These are phyloP conservation scores for Passer montanus DNA, from an alignment of 2,113 vertebrate genomes.

Conservation along the genomic window DNA sequence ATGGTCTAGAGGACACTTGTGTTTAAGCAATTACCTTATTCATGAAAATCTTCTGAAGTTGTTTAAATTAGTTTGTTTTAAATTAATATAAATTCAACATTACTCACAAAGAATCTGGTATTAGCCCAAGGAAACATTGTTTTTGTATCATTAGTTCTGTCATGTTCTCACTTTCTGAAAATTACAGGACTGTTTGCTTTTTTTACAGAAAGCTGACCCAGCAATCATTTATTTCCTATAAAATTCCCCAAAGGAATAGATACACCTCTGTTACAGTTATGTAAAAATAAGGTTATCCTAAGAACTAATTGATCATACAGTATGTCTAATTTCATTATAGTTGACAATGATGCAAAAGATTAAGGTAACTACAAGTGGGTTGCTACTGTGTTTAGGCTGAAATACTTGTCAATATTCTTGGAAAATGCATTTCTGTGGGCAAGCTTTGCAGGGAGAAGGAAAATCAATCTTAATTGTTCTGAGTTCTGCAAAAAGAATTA, in stretches of 20 bases:
- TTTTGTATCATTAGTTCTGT: not conserved
- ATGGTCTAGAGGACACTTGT: not conserved
- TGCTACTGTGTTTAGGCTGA: not conserved
- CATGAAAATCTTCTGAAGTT: not conserved
- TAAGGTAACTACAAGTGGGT: not conserved
- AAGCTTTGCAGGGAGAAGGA: not conserved
- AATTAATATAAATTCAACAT: not conserved
- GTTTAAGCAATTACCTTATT: not conserved
- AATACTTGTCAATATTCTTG: not conserved
- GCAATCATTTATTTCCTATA: not conserved
- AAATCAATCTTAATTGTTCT: not conserved
- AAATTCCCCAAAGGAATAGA: not conserved
- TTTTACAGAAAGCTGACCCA: not conserved
- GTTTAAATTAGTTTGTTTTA: slow-evolving; percentile 28
- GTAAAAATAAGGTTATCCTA: slow-evolving; percentile 8
- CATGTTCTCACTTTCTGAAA: not conserved
- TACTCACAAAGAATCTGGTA: not conserved
- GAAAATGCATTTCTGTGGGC: not conserved
- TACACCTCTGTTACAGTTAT: not conserved
- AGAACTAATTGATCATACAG: slow-evolving; percentile 29
- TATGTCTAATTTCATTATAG: slow-evolving; percentile 37
- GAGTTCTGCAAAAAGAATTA: slow-evolving; percentile 32
- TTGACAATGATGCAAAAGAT: not conserved
- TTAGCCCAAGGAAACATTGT: slow-evolving; percentile 31
- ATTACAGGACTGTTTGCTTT: not conserved